phyloP scores from a whole-genome alignment of 2,888 invertebrate genomes.

The Eulithis testata region DNA sequence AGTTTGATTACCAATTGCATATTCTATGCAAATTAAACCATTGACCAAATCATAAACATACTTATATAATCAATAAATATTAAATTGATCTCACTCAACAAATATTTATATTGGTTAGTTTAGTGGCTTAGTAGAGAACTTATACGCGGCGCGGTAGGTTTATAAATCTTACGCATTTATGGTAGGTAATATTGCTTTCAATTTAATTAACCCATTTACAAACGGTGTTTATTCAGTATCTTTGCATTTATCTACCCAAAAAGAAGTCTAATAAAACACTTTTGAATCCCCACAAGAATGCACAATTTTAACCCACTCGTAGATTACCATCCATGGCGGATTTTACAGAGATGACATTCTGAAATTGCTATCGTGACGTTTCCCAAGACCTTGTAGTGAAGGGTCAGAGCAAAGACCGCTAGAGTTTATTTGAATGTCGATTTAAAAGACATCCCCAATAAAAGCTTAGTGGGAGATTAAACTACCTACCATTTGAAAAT shows the following conservation, averaged over 20 bases:
- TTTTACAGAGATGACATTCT: not conserved
- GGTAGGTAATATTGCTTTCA: conserved; percentile 1
- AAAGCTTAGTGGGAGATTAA: conserved; percentile 1
- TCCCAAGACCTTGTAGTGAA: not conserved
- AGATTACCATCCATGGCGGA: too few species aligned
- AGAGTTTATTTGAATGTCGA: conserved; percentile 3
- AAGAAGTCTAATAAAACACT: not conserved
- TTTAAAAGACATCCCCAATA: not conserved
- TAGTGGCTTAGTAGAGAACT: conserved; percentile 7
- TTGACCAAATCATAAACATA: conserved; percentile 37
- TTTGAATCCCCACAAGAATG: not conserved
- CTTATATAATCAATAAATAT: conserved; percentile 36
- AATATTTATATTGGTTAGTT: conserved; percentile 40
- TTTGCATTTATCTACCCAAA: not conserved
- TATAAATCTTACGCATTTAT: conserved; percentile 1
- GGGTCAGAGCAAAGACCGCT: not conserved
- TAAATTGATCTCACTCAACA: conserved; percentile 35
- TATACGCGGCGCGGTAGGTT: not conserved
- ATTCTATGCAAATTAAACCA: conserved; percentile 38
- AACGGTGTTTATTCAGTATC: not conserved
- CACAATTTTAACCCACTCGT: too few species aligned
- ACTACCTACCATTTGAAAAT: conserved; percentile 21
- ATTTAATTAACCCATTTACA: conserved; percentile 1
- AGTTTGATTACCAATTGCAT: conserved; percentile 43
- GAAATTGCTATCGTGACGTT: not conserved